Base-by-base conservation (phyloP, 53 echinoderm and acorn worm genomes). In the Zoroaster sp. region DNA sequence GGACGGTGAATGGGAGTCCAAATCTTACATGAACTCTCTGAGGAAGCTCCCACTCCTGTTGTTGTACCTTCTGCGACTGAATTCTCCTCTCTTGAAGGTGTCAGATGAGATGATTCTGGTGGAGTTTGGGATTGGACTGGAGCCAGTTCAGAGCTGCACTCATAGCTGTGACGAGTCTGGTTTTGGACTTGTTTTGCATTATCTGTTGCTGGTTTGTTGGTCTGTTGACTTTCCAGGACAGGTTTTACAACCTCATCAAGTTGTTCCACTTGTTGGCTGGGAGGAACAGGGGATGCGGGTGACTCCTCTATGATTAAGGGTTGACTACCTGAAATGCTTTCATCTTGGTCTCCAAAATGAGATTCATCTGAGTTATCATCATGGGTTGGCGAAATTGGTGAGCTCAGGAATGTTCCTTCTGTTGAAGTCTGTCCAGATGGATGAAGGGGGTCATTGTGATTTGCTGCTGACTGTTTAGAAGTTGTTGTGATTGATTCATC, bases 1-100 rank as follows among this genome's bases (percentile, higher is more conserved):
- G 99, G 99, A 67, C 45, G 83, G 18, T 87, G 86, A 35, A 83
- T 76, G 9, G 99, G 99, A 18, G 88, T 90, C 91, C 86, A 94
- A 3, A 92, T 78, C 73, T 91, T 93, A 39, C 15, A 10, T 25
- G 63, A 11, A 21, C 28, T 28, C 23, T 59, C 63, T 59, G 28
- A 59, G 21, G n/a, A 59, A 59, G 3, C 63, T 28, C 1, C 28
- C 28, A 28, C 10, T 28, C 63, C 63, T 59, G 63, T 59, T 44
- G 45, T 44, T 59, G 30, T 9, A 25, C 23, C 11, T 25, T 59
- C 25, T 59, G 63, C 23, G 63, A 28, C 28, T n/a, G 23, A 25
- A 54, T 54, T 21, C 1, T 20, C 54, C 18, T 54, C 20, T 59
- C 23, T 59, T 59, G 63, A 59, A 28, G 63, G 21, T 28, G 28